Base-by-base conservation (phyloP, 1,140 invertebrate species). In the Pararge aegeria region DNA sequence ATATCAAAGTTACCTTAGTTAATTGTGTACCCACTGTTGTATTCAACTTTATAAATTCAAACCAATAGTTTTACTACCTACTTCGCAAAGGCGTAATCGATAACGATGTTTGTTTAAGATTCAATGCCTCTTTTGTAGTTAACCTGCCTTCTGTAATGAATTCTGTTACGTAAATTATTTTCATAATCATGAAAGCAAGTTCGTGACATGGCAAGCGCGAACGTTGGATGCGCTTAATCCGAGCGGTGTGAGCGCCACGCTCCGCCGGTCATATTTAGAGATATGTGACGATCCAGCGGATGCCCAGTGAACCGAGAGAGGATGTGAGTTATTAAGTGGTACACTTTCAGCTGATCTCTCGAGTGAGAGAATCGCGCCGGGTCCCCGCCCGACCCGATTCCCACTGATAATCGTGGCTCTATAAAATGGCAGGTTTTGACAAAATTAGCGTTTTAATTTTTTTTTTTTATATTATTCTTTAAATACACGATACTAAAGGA, bases 241-340 rank as follows among this genome's bases (percentile, higher is more conserved):
- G 68, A 69, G 66, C 66, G 69, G 69, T 75, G 62, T 67, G 68
- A 66, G 56, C 51, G 46, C 59, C 70, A 86, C 84, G 86, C 80
- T 84, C 70, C 73, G 73, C 24, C 78, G 83, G 66, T 70, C 83
- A 80, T 89, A 89, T 87, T 89, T 87, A 87, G 83, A 87, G 81
- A 87, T 88, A 86, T 89, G 83, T 89, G 83, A 86, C 86, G 86
- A 84, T 78, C 78, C 83, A 87, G 69, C 83, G 86, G 64, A 69
- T 83, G 83, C 84, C 78, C 86, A 89, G 62, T 89, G 86, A 89
- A 84, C 86, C 83, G 86, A 68, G 69, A 80, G 81, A 80, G 82
- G 83, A 86, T 87, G 84, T 81, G 86, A 86, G 84, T 87, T 89
- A 84, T 87, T 87, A 86, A 86, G 83, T 85, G 80, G 80, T 88